Evolutionary conservation across 2,113 vertebrate genomes (phyloP).

Genomic region (Mus spicilegus): DNA sequence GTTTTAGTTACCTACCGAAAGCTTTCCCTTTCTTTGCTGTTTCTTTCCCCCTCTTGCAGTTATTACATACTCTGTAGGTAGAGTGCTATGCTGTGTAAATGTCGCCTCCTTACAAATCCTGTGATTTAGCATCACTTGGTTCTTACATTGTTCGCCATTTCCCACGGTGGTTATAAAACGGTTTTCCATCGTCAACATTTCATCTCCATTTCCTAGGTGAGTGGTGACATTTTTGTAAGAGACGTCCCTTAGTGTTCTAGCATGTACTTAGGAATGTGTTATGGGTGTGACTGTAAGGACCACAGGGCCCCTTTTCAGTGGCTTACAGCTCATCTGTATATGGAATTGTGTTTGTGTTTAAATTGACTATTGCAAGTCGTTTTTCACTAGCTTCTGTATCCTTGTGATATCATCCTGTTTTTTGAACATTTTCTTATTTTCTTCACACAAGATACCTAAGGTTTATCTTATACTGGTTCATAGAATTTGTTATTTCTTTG

Average conservation of each 20-base stretch:
- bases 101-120: neutral
- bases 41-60: neutral
- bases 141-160: conserved; percentile 35
- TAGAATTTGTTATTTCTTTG: neutral
- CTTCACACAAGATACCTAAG: neutral
- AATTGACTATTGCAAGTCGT: neutral
- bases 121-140: neutral
- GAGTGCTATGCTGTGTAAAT: neutral
- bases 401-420: neutral
- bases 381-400: neutral
- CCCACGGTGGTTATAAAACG: neutral
- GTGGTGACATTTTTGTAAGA: neutral
- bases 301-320: neutral
- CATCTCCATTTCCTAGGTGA: neutral
- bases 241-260: neutral
- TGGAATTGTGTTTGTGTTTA: neutral
- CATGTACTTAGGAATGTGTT: neutral
- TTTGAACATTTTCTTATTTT: neutral
- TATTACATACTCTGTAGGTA: neutral
- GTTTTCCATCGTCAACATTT: neutral
- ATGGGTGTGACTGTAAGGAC: neutral
- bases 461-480: neutral
- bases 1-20: neutral
- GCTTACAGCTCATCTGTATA: neutral
- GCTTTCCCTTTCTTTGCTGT: neutral